Base-by-base conservation (phyloP, 2,113 vertebrate species). In the Caloenas nicobarica region DNA sequence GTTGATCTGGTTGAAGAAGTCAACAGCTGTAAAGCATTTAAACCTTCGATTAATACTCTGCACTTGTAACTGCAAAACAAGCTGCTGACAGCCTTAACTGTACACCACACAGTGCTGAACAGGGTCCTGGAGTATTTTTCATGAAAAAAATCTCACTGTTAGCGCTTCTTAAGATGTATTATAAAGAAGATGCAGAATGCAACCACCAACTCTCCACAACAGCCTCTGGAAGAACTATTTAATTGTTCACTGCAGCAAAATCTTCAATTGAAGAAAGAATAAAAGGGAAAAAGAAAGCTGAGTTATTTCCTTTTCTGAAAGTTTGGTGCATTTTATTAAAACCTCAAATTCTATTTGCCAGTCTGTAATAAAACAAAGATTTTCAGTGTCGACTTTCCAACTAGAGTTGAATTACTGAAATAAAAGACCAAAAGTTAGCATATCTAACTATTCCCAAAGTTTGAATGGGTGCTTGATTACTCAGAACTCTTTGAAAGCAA, bases 1-100 rank as follows among this genome's bases (percentile, higher is more conserved):
- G 57, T 99, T 99, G 97, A 99, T 99, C 98, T 99, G 98, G 96
- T 99, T 99, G 98, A 99, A 99, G 97, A 99, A 99, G 96, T 99
- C 98, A 4, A 99, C 98, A 95, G 98, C 98, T 99, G 91, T 16
- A 96, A 97, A 95, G n/a, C 13, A 89, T 31, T 56, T 46, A 68
- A 86, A 57, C 8, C 89, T 58, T 46, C 23, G 16, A 7, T 97
- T 28, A 93, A 38, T 21, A 64, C n/a, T 18, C 44, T 7, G 31
- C 44, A 46, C 31, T 44, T 1, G 4, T 15, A 42, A 46, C 2
- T 2, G 57, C 38, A 79, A 17, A 19, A 36, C 24, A 28, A 64
- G n/a, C 40, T 24, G 46, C 21, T 58, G 15, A 16, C 51, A 38
- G 61, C 44, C 44, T 54, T 4, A 40, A 14, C n/a, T 28, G 19